Percentiles rank a stretch among this genome's conserved stretches.
phyloP scores from a whole-genome alignment of 2,888 invertebrate genomes.

The Malacosoma neustria region DNA sequence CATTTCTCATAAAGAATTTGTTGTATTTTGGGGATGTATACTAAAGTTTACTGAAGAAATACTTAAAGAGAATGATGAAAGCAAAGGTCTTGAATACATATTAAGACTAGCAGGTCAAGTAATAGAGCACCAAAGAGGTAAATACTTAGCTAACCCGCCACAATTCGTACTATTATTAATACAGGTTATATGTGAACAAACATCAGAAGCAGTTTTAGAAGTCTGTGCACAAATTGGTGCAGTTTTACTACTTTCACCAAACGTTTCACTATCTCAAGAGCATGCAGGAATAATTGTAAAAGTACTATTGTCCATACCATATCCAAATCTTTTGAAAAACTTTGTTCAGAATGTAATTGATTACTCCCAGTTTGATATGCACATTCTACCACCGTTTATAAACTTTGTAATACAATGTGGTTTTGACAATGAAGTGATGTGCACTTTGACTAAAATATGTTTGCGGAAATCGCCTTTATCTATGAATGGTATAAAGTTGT shows the following conservation, averaged over 20 bases:
- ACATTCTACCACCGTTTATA: constrained; percentile 80
- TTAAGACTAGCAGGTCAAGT: constrained; percentile 76
- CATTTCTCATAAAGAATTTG: constrained; percentile 77
- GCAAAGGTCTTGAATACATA: constrained; percentile 53
- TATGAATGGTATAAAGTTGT: constrained; percentile 73
- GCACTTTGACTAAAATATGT: constrained; percentile 79
- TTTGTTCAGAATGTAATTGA: constrained; percentile 79
- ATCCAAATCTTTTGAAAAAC: constrained; percentile 73
- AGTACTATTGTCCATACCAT: constrained; percentile 74
- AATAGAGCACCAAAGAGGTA: constrained; percentile 78
- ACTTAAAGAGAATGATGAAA: constrained; percentile 42
- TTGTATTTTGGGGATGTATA: constrained; percentile 78
- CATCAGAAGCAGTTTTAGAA: constrained; percentile 59
- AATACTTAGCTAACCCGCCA: constrained; percentile 75
- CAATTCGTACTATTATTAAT: constrained; percentile 75
- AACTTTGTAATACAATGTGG: constrained; percentile 70
- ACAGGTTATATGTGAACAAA: constrained; percentile 60
- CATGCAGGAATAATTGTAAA: constrained; percentile 80
- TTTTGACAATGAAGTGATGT: constrained; percentile 72
- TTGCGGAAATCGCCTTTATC: constrained; percentile 78
- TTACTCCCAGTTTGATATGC: constrained; percentile 82
- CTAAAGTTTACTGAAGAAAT: constrained; percentile 46
- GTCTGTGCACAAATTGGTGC: constrained; percentile 74
- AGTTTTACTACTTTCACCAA: constrained; percentile 73
- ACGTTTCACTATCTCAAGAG: constrained; percentile 81